Evolutionary conservation across 2,888 invertebrate species (phyloP).

Genomic region (Gortyna flavago): DNA sequence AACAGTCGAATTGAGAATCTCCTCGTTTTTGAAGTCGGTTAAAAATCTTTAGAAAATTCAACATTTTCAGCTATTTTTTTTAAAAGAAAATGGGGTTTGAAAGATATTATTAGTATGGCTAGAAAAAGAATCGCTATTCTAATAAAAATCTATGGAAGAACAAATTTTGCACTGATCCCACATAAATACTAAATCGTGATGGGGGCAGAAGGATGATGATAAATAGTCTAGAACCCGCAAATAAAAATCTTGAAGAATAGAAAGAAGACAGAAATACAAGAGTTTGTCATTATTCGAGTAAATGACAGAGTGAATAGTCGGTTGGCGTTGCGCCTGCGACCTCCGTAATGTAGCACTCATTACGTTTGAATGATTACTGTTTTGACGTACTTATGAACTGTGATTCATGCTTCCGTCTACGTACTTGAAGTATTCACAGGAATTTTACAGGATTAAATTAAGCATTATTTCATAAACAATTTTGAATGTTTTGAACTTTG

Average conservation of each 20-base stretch:
- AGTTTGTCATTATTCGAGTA: slow-evolving; percentile 68
- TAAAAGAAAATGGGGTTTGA: not conserved
- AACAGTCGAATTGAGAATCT: too few species aligned
- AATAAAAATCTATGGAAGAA: not conserved
- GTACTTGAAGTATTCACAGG: slow-evolving; percentile 53
- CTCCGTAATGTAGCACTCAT: slow-evolving; percentile 72
- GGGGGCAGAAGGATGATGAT: not conserved
- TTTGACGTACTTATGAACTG: slow-evolving; percentile 70
- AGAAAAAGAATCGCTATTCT: not conserved
- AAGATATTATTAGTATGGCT: not conserved
- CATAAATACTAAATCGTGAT: not conserved
- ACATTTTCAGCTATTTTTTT: not conserved
- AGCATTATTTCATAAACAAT: slow-evolving; percentile 7
- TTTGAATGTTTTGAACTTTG: not conserved
- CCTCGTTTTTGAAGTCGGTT: too few species aligned
- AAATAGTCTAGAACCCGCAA: not conserved
- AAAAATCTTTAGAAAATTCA: not conserved
- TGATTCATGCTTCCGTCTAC: slow-evolving; percentile 81
- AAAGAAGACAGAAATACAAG: slow-evolving; percentile 56
- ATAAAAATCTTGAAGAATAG: slow-evolving; percentile 9
- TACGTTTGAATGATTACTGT: slow-evolving; percentile 77
- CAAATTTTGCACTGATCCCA: not conserved
- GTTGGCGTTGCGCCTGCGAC: slow-evolving; percentile 75
- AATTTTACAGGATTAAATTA: slow-evolving; percentile 38
- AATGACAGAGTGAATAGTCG: slow-evolving; percentile 57